A percentile compares a stretch with the other conserved stretches of the same genome.
These are phyloP conservation scores for Falco berigora DNA, from an alignment of 2,797 vertebrate species.

Conservation along the genomic window DNA sequence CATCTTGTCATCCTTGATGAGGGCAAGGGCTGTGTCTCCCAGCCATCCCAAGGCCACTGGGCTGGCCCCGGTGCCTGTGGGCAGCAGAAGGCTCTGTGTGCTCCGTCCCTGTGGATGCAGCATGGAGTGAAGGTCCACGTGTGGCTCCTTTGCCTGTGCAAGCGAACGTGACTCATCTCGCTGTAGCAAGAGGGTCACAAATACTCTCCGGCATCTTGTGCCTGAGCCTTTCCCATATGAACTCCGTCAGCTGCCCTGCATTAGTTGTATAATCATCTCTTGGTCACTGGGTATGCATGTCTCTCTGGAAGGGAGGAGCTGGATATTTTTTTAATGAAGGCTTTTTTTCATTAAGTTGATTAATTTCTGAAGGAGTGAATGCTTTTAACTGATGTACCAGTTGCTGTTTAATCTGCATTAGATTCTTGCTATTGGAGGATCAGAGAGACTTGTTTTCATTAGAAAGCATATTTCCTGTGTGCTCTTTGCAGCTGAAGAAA, in stretches of 20 bases:
- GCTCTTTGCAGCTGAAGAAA: background rate
- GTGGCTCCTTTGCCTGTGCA: background rate
- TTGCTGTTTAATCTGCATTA: background rate
- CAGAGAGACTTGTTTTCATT: background rate
- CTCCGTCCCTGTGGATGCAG: accelerated
- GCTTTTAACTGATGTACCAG: background rate
- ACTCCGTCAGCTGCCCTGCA: accelerated
- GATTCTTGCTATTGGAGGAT: background rate
- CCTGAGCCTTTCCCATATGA: accelerated
- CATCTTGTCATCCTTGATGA: background rate
- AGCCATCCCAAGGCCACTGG: accelerated
- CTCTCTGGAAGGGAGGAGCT: background rate
- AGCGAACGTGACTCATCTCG: accelerated
- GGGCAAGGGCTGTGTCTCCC: background rate
- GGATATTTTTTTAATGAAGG: background rate
- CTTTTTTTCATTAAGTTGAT: background rate
- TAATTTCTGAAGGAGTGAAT: background rate
- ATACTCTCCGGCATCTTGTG: background rate
- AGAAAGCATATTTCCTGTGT: background rate
- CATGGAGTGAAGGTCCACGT: accelerated
- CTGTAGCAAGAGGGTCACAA: background rate
- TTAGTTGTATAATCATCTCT: accelerated
- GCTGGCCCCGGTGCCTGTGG: accelerated
- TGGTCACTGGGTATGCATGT: background rate
- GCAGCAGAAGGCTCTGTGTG: background rate